A percentile compares a stretch with the other conserved stretches of the same genome.
phyloP scores from a whole-genome alignment of 2,797 vertebrate genomes.

The Nyctibius grandis region DNA sequence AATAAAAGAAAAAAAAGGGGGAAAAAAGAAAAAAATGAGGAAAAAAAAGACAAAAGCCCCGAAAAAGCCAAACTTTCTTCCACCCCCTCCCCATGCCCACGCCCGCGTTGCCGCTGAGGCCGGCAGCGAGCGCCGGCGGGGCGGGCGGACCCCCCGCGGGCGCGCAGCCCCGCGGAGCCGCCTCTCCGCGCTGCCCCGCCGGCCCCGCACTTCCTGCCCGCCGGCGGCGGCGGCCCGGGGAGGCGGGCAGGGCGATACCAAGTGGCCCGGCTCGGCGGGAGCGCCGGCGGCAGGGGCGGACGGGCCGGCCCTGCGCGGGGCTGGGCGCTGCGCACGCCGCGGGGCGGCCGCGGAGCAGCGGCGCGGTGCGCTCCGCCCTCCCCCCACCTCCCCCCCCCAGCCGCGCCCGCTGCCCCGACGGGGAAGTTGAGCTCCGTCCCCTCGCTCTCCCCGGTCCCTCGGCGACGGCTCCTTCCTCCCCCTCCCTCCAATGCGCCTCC shows the following conservation, averaged over 20 bases:
- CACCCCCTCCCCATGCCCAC: no score
- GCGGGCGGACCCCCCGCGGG: not conserved
- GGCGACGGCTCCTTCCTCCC: constrained; percentile 39
- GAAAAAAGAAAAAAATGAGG: no score
- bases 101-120: not conserved
- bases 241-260: constrained; percentile 23
- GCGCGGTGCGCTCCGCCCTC: not conserved
- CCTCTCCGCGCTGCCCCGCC: not conserved
- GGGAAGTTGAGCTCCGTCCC: not conserved
- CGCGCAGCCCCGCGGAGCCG: not conserved
- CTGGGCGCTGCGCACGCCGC: not conserved
- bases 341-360: not conserved
- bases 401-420: not conserved
- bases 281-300: not conserved
- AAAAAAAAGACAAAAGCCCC: no score
- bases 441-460: constrained; percentile 6
- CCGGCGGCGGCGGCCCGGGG: not conserved
- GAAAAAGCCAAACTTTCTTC: not conserved
- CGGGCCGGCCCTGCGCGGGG: not conserved
- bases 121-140: not conserved
- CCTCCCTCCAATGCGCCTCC: constrained; percentile 29
- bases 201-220: constrained; percentile 21
- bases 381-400: no score
- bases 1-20: no score
- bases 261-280: not conserved